Conservation (phyloP, 2,888 invertebrate species). For the Ctena decussata region DNA sequence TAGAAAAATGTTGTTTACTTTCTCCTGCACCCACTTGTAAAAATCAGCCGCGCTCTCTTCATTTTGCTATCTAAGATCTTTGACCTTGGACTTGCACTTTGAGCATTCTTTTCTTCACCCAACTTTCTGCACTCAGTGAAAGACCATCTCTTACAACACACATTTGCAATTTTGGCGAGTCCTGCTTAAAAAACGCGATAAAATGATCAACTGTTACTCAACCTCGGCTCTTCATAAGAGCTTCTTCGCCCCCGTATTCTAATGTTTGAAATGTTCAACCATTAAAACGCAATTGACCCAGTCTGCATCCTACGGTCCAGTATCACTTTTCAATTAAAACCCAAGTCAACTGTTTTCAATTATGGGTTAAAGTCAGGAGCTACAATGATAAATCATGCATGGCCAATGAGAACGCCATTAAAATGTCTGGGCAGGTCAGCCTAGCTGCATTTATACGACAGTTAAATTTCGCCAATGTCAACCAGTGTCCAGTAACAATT, state of each 20-base stretch:
- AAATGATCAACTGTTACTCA: neutral
- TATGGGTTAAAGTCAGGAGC: neutral
- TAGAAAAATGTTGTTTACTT: too few relatives aligned
- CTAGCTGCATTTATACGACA: neutral
- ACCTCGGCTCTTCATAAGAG: neutral
- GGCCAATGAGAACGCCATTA: neutral
- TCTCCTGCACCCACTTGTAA: too few relatives aligned
- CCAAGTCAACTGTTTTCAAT: neutral
- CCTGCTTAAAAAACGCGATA: too few relatives aligned
- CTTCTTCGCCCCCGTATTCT: neutral
- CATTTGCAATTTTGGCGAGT: too few relatives aligned
- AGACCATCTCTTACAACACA: too few relatives aligned
- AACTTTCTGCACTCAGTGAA: too few relatives aligned
- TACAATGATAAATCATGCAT: neutral
- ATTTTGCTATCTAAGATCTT: too few relatives aligned
- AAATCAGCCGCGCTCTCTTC: too few relatives aligned
- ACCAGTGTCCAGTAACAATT: neutral
- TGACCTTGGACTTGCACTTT: too few relatives aligned
- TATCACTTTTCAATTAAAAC: neutral
- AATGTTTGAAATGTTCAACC: neutral
- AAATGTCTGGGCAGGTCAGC: neutral
- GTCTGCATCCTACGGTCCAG: neutral
- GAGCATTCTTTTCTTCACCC: too few relatives aligned
- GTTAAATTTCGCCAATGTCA: slow-evolving; percentile 8
- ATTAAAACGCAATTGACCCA: neutral